Base-by-base conservation (phyloP, 2,888 invertebrate genomes). In the Philhelius pedissequus region DNA sequence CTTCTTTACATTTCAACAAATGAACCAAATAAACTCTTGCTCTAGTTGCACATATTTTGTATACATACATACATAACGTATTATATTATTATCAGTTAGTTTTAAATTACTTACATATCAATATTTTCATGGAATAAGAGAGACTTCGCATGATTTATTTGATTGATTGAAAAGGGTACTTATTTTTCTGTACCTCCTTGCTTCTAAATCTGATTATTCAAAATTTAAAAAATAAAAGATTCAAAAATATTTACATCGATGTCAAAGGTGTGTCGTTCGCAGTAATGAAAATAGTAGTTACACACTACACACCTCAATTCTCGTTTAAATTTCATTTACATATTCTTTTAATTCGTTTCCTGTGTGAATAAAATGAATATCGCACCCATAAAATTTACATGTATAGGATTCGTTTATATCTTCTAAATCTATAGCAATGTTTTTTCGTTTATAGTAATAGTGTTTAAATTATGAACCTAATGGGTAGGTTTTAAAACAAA, bases 311-410 rank as follows among this genome's bases (percentile, higher is more conserved):
- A 18, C 60, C 60, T 60, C 11, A 15, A 25, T 40, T 60, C 15
- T 60, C 40, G 11, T 38, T 25, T 60, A 25, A 18, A 1, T 40
- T 25, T 40, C 13, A 56, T 56, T 35, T 56, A 13, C 56, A 60
- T 58, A 38, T 58, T 58, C 22, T 58, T 58, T 58, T 22, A 22
- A 25, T 25, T 60, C 15, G 38, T 40, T 60, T 60, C 58, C 38
- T 38, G 54, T 30, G 38, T 54, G 18, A 25, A 27, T 22, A 9
- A 60, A 40, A 27, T 22, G n/a, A 60, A 40, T 40, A 60, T 60
- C 40, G 25, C 60, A 60, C 60, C 60, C 60, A 60, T 9, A 4
- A 52, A 30, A 48, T 18, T 43, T 18, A 18, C 11, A 15, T 30
- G 11, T 2, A 7, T 6, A 18, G n/a, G n/a, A n/a, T n/a, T n/a